These are phyloP conservation scores for Spheniscus mendiculus DNA, from an alignment of 2,113 vertebrate species.

Conservation along the genomic window DNA sequence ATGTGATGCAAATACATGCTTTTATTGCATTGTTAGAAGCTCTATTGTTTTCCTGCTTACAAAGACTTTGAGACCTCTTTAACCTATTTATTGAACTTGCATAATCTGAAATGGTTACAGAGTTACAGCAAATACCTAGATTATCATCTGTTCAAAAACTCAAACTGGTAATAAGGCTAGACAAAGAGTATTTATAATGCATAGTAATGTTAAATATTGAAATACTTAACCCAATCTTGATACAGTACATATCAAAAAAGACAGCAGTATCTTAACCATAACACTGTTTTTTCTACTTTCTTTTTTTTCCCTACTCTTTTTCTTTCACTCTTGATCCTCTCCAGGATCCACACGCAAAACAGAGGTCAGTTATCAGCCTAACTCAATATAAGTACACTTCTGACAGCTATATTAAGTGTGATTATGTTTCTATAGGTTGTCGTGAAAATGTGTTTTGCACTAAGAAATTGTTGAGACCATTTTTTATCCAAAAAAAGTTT, in stretches of 20 bases:
- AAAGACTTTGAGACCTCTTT: slow-evolving; percentile 10
- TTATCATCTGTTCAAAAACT: neutral
- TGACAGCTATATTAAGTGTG: neutral
- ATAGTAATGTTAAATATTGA: slow-evolving; percentile 8
- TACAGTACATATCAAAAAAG: neutral
- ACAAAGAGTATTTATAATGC: slow-evolving; percentile 10
- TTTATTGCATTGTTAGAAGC: neutral
- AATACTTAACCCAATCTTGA: neutral
- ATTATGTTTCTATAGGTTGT: neutral
- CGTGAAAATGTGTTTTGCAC: neutral
- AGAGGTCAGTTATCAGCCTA: neutral
- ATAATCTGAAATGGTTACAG: neutral
- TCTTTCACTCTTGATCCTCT: neutral
- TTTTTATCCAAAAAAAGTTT: neutral
- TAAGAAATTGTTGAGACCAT: neutral
- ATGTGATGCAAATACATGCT: neutral
- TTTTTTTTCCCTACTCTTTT: neutral
- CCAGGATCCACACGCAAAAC: neutral
- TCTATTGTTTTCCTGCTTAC: neutral
- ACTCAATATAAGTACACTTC: neutral
- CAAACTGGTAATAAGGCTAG: neutral
- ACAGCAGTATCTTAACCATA: neutral
- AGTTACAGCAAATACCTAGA: neutral
- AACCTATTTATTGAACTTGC: neutral
- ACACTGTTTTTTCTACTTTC: neutral